Evolutionary conservation across 2,113 vertebrate species (phyloP).

Genomic region (Carettochelys insculpta): DNA sequence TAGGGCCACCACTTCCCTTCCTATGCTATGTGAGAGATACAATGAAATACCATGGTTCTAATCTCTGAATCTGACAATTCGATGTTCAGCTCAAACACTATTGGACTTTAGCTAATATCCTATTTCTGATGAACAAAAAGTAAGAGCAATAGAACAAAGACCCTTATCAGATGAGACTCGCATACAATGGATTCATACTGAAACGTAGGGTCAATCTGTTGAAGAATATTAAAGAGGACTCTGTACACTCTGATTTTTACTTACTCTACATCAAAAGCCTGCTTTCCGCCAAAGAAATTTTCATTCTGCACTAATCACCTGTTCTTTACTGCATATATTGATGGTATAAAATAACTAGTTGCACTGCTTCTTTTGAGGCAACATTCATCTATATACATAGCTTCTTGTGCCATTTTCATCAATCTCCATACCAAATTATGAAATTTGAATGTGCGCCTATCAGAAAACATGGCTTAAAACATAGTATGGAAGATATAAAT

Average conservation of each 20-base stretch:
- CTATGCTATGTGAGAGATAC: not conserved
- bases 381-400: not conserved
- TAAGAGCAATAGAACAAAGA: not conserved
- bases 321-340: not conserved
- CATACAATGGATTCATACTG: not conserved
- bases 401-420: not conserved
- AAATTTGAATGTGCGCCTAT: not conserved
- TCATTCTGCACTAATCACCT: not conserved
- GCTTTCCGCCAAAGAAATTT: not conserved
- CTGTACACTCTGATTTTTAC: not conserved
- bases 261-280: not conserved
- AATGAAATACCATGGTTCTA: not conserved
- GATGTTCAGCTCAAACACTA: not conserved
- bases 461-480: not conserved
- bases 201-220: not conserved
- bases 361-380: not conserved
- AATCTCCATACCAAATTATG: not conserved
- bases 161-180: not conserved
- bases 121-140: not conserved
- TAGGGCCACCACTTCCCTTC: not conserved
- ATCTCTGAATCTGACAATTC: not conserved
- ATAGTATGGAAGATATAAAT: not conserved
- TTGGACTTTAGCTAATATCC: not conserved
- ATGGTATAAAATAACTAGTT: not conserved
- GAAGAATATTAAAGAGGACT: not conserved